Percentiles rank a stretch among this genome's conserved stretches.
Evolutionary conservation across 2,888 invertebrate species (phyloP).

Genomic region (Galerucella pusilla): DNA sequence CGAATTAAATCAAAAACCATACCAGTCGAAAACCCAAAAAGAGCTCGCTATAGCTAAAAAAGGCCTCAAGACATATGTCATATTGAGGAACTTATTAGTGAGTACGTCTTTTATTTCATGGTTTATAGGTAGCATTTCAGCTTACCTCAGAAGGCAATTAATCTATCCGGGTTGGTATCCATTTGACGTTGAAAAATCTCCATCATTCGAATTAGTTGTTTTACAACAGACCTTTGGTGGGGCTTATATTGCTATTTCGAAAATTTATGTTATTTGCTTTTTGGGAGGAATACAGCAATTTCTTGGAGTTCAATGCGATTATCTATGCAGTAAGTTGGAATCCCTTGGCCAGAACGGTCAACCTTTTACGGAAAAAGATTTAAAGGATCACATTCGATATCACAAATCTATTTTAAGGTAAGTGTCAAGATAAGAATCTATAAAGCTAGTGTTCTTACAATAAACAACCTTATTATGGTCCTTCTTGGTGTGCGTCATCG

Average conservation of each 20-base stretch:
- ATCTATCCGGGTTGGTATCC: neutral
- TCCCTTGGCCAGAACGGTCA: neutral
- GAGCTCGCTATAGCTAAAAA: neutral
- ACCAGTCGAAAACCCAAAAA: neutral
- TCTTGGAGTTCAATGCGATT: neutral
- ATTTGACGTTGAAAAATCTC: neutral
- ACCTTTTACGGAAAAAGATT: neutral
- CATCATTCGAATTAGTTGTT: neutral
- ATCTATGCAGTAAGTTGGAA: neutral
- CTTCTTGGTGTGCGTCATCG: too few relatives aligned
- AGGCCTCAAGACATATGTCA: neutral
- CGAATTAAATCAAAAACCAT: neutral
- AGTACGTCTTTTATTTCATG: neutral
- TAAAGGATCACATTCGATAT: neutral
- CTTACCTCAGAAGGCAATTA: neutral
- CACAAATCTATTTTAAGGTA: neutral
- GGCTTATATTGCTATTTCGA: neutral
- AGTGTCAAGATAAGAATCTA: neutral
- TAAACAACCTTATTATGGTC: too few relatives aligned
- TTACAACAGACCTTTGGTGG: neutral
- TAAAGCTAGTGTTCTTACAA: too few relatives aligned
- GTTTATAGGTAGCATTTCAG: neutral
- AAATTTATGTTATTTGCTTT: neutral
- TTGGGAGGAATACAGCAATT: constrained; percentile 4
- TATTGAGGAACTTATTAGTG: neutral